phyloP scores from a whole-genome alignment of 2,113 vertebrate species.

The Calypte anna region DNA sequence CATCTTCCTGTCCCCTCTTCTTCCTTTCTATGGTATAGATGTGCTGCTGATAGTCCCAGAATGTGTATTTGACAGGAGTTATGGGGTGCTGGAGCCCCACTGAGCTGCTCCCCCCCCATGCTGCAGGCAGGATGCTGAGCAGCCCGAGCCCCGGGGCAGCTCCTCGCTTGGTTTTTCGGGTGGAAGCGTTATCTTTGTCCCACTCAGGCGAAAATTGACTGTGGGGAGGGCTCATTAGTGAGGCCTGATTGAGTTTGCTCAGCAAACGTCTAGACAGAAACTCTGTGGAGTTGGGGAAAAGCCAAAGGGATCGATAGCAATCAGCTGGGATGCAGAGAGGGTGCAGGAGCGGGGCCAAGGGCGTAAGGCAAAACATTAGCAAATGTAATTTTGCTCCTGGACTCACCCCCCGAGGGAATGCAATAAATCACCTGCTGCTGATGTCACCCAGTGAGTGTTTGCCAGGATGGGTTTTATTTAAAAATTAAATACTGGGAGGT shows the following conservation, averaged over 20 bases:
- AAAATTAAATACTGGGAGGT: neutral
- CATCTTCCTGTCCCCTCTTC: rapidly evolving
- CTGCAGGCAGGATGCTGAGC: neutral
- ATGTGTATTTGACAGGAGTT: neutral
- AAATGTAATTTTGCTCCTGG: neutral
- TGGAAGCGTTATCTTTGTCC: neutral
- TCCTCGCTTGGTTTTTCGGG: neutral
- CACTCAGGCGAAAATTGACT: neutral
- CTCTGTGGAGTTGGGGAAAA: neutral
- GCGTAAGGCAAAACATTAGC: neutral
- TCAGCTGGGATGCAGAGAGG: neutral
- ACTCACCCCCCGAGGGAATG: neutral
- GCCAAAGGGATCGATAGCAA: conserved; percentile 57
- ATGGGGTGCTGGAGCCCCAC: rapidly evolving
- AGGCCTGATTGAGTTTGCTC: conserved; percentile 24
- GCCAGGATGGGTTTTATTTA: neutral
- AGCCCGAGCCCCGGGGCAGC: neutral
- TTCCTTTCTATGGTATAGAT: neutral
- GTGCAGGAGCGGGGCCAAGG: neutral
- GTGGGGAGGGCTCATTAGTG: neutral
- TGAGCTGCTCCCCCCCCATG: rapidly evolving
- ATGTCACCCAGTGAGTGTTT: neutral
- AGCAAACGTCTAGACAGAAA: neutral
- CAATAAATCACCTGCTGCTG: conserved; percentile 29
- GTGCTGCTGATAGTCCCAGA: neutral